Evolutionary conservation across 1,140 invertebrate species (phyloP), one percentile per base, ranked within the genome.

Genomic region (Tenebrio molitor): DNA sequence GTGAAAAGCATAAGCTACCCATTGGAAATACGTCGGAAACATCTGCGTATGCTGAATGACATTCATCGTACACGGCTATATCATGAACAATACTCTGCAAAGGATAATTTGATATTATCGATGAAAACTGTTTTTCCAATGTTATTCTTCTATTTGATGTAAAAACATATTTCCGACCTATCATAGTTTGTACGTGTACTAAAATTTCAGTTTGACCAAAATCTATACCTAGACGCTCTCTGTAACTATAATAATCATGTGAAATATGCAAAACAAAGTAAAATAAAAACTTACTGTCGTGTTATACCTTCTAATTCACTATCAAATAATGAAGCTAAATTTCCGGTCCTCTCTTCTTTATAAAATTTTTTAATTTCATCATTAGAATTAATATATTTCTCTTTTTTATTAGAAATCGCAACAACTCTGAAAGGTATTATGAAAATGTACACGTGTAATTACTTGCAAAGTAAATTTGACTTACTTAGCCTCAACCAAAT

Each of bases 401-500:
- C 46, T 53, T 74, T 75, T 10, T 12, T 10, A 65, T 88, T 87
- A 1, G 86, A 87, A 12, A 91, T 85, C 63, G 85, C 82, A 33
- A 88, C 81, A 29, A 92, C 89, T 80, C 88, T 89, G 70, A 62
- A 81, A 66, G 8, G 10, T n/a, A n/a, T n/a, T n/a, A 34, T 69
- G 10, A 46, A 46, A 69, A 17, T 17, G 12, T 34, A 39, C 6
- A 12, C 10, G 23, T 12, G 41, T 29, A 39, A 14, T 1, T 4
- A 58, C 1, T 42, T 7, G n/a, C n/a, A n/a, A 21, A 19, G 12
- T 23, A 23, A 17, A 66, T 14, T 42, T 33, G 84, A 53, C 85
- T 84, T 72, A 87, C 85, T 87, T 86, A 5, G 86, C 93, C 83
- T 95, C 93, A 23, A 89, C 86, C 16, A 98, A 85, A 86, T 97